phyloP scores from a whole-genome alignment of 2,113 vertebrate genomes.

The Eulemur macaco region DNA sequence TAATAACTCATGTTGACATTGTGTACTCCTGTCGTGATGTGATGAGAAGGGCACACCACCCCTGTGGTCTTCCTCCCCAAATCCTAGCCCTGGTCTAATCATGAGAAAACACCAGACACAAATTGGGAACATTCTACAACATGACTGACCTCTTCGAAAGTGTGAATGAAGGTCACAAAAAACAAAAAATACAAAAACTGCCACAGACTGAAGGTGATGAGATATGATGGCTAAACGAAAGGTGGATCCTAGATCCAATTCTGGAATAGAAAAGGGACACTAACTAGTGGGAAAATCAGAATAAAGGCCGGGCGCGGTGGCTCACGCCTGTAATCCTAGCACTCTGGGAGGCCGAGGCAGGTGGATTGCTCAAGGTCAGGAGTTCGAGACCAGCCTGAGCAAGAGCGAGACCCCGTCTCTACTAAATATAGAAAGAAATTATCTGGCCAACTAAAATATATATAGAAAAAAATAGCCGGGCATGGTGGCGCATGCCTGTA shows the following conservation, averaged over 20 bases:
- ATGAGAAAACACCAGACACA: background rate
- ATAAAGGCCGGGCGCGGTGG: background rate
- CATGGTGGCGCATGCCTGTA: no score
- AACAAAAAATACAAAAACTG: background rate
- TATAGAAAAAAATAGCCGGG: no score
- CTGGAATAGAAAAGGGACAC: background rate
- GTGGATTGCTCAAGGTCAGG: no score
- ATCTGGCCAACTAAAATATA: no score
- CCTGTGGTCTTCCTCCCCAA: background rate
- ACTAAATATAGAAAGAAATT: no score
- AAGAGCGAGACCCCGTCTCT: no score
- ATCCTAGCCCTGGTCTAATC: background rate
- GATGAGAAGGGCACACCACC: background rate
- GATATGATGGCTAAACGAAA: background rate
- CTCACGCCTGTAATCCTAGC: no score
- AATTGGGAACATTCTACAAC: background rate
- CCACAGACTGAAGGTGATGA: background rate
- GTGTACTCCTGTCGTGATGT: background rate
- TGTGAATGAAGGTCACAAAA: background rate
- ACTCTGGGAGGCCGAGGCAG: no score
- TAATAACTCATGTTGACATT: background rate
- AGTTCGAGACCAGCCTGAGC: no score
- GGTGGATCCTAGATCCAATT: background rate
- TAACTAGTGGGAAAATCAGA: background rate
- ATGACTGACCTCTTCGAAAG: background rate